Percentiles rank a stretch among this genome's conserved stretches.
These are phyloP conservation scores for Cossypha polioptera DNA, from an alignment of 2,797 vertebrate genomes.

Conservation along the genomic window DNA sequence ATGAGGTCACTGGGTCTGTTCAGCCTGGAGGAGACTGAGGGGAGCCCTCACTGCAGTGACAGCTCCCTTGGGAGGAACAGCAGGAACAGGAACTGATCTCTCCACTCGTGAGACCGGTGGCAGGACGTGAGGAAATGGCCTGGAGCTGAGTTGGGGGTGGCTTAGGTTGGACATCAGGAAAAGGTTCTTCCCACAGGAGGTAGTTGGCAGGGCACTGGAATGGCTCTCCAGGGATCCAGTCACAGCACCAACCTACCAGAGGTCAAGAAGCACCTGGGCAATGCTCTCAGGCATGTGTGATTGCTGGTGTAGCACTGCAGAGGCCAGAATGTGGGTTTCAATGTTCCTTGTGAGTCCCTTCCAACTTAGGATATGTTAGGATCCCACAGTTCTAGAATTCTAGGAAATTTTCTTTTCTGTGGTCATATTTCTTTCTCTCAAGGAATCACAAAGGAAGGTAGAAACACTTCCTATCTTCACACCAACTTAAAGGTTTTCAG, in stretches of 20 bases:
- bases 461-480: neutral
- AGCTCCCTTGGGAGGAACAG: neutral
- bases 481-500: neutral
- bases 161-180: neutral
- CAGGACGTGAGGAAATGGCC: rapidly evolving
- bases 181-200: neutral
- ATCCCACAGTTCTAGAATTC: neutral
- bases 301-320: neutral
- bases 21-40: neutral
- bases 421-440: neutral
- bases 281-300: neutral
- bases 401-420: neutral
- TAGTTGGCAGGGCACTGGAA: neutral
- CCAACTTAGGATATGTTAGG: neutral
- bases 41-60: neutral
- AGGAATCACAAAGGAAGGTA: neutral
- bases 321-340: neutral
- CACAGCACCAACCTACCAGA: neutral
- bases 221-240: neutral
- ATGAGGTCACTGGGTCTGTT: neutral
- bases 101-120: too few species aligned
- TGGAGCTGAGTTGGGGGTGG: neutral
- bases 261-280: neutral
- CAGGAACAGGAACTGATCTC: rapidly evolving
- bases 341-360: neutral